A percentile compares a stretch with the other conserved stretches of the same genome.
phyloP scores from a whole-genome alignment of 2,113 vertebrate genomes.

The Sinosuthora webbiana region DNA sequence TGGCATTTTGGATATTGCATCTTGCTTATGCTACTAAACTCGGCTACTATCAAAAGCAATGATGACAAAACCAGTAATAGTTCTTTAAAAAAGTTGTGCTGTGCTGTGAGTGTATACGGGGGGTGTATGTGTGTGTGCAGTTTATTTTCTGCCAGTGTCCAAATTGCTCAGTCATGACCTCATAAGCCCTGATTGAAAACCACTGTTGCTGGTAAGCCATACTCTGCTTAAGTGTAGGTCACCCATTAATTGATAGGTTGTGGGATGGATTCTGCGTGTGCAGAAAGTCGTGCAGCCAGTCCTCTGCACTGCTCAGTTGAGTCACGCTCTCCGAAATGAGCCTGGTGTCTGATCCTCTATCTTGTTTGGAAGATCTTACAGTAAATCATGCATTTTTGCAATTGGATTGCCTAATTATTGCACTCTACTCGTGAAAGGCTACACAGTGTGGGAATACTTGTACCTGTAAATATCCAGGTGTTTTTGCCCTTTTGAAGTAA shows the following conservation, averaged over 20 bases:
- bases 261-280: neutral
- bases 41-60: neutral
- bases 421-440: neutral
- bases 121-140: neutral
- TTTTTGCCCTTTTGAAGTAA: conserved; percentile 51
- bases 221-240: neutral
- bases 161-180: neutral
- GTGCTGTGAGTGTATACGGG: neutral
- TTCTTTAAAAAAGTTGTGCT: neutral
- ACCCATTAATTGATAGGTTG: neutral
- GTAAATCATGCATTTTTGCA: neutral
- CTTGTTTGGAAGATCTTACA: neutral
- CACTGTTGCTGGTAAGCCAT: neutral
- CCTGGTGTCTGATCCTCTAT: neutral
- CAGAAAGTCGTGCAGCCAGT: neutral
- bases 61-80: neutral
- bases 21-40: neutral
- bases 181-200: neutral
- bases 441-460: neutral
- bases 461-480: conserved; percentile 29
- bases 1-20: conserved; percentile 55
- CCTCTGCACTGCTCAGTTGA: neutral
- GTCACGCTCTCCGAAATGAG: neutral
- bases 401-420: neutral
- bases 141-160: neutral